Evolutionary conservation across 1,140 invertebrate genomes (phyloP), one percentile per base, ranked within the genome.

Genomic region (Aphaenogaster ashmeadi): DNA sequence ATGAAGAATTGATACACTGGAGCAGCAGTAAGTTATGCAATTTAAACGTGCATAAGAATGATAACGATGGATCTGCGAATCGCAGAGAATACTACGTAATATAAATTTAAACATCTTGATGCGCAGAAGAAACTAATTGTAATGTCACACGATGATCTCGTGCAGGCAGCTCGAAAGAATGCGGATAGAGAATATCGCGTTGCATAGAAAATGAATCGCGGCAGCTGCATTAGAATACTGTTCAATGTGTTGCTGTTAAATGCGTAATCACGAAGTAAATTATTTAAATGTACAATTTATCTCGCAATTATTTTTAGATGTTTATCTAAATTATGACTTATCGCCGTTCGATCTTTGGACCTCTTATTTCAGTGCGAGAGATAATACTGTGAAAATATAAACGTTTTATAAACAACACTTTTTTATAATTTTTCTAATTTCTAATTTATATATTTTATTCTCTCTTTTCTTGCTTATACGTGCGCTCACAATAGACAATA

Each of bases 121-220:
- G 90, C 90, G 85, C 27, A 91, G 54, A 78, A 91, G 6, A 18
- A 89, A 67, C 90, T 91, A 78, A 91, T 91, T 87, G 38, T 83
- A 58, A 91, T 88, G 44, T 52, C 62, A 62, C 56, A n/a, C 72
- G 60, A 81, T 56, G 60, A 91, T 92, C 91, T 91, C 89, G 72
- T 84, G 86, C 60, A 78, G 90, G 87, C 90, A 90, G 88, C 74
- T 84, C 85, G 85, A 69, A 87, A 89, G 92, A 94, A 94, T 94
- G 91, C 91, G 71, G 71, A 27, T 44, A 83, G 62, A 41, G 60
- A 84, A 81, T n/a, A 84, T 85, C 54, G 78, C 62, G 78, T 67
- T 78, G 90, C 74, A 91, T 91, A 90, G 87, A 77, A 86, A 89
- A 91, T 90, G 66, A 91, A 89, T 87, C 64, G 36, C 18, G 85